These are phyloP conservation scores for Ifrita kowaldi DNA, from an alignment of 2,113 vertebrate genomes.

Conservation along the genomic window DNA sequence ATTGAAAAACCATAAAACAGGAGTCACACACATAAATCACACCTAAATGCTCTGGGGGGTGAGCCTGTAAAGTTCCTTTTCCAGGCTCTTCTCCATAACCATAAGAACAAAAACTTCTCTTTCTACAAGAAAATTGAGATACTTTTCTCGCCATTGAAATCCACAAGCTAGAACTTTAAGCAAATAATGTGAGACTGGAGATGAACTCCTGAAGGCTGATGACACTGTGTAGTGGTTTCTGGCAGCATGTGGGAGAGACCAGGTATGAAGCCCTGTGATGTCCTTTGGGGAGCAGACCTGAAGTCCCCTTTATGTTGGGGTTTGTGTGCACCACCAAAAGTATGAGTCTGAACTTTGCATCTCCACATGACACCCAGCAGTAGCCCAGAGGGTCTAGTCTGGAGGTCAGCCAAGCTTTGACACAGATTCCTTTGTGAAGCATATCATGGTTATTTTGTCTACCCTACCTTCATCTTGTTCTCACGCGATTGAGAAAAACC, in stretches of 20 bases:
- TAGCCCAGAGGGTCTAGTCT: neutral
- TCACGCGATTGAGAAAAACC: neutral
- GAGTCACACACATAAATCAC: conserved; percentile 30
- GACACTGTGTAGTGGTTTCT: neutral
- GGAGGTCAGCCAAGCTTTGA: neutral
- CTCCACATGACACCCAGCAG: neutral
- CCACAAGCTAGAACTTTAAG: neutral
- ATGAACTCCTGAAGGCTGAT: neutral
- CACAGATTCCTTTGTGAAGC: neutral
- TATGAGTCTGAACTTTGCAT: neutral
- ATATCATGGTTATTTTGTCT: neutral
- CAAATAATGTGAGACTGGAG: neutral
- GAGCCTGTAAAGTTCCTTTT: conserved; percentile 29
- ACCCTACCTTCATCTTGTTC: neutral
- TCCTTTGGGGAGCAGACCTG: neutral
- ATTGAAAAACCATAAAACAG: neutral
- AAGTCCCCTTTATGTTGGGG: neutral
- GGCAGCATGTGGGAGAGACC: neutral
- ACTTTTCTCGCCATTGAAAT: neutral
- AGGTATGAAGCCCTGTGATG: neutral
- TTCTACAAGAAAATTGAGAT: neutral
- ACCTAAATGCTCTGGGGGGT: neutral
- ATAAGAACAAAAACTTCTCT: neutral
- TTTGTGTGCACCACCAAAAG: neutral
- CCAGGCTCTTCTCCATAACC: conserved; percentile 22